These are phyloP conservation scores for Phymastichus coffea DNA, from an alignment of 1,140 invertebrate species.

Conservation along the genomic window DNA sequence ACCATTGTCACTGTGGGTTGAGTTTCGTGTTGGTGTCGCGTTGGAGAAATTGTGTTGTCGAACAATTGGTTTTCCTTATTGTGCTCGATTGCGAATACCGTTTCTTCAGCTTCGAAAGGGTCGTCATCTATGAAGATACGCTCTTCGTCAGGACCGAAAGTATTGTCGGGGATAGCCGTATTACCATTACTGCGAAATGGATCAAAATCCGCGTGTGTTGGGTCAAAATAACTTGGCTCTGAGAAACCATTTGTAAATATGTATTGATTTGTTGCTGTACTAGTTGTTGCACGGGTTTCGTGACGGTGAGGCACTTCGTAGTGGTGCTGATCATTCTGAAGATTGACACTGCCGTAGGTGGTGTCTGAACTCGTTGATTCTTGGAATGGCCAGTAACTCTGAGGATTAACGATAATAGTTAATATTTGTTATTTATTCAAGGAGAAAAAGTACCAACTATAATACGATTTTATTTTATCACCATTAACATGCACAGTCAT, in stretches of 20 bases:
- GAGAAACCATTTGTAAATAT: not conserved
- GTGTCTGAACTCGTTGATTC: constrained; percentile 6
- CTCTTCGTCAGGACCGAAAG: constrained; percentile 50
- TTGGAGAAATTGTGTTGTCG: not conserved
- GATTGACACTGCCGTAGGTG: not conserved
- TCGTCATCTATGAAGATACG: constrained; percentile 54
- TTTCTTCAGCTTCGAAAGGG: constrained; percentile 42
- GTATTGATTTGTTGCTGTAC: not conserved
- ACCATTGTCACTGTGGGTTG: constrained; percentile 10
- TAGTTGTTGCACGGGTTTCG: not conserved
- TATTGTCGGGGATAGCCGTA: constrained; percentile 48
- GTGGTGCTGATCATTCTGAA: not conserved
- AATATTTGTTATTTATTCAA: not conserved
- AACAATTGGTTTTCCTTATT: not conserved
- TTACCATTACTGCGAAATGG: constrained; percentile 33
- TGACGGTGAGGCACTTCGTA: not conserved
- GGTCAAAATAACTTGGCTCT: not conserved
- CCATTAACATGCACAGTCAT: too few species aligned
- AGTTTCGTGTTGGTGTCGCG: not conserved
- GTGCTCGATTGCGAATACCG: constrained; percentile 36
- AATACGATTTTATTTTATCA: too few species aligned
- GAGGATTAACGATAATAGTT: too few species aligned
- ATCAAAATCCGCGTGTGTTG: not conserved
- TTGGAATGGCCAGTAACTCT: constrained; percentile 57
- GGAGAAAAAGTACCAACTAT: constrained; percentile 17